phyloP scores from a whole-genome alignment of 1,140 invertebrate species.

The Euwallacea fornicatus region DNA sequence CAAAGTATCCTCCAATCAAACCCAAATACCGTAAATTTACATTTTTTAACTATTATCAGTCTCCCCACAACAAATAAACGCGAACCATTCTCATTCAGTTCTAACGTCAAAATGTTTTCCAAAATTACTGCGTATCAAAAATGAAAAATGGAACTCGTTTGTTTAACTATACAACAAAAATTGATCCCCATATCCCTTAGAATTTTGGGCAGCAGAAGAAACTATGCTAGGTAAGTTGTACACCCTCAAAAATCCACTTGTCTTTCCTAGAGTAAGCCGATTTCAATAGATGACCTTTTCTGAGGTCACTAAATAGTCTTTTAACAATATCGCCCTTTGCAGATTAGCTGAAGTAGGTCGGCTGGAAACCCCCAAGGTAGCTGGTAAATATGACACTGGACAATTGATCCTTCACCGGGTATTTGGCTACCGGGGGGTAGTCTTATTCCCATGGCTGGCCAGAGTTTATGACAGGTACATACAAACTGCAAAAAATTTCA shows the following conservation, averaged over 20 bases:
- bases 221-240: constrained; percentile 37
- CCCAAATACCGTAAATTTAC: too few relatives aligned
- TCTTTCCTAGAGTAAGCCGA: background rate
- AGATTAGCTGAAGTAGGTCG: constrained; percentile 80
- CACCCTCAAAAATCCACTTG: background rate
- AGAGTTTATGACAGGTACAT: constrained; percentile 77
- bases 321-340: constrained; percentile 6
- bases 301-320: background rate
- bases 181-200: constrained; percentile 38
- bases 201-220: constrained; percentile 31
- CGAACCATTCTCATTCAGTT: too few relatives aligned
- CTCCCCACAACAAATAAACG: too few relatives aligned
- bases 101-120: constrained; percentile 3
- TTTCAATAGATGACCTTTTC: background rate
- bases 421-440: constrained; percentile 94
- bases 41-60: too few relatives aligned
- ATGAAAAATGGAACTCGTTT: constrained; percentile 44
- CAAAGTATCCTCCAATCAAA: too few relatives aligned
- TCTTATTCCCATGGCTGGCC: constrained; percentile 94
- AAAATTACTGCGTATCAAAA: constrained; percentile 39
- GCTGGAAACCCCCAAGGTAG: constrained; percentile 78
- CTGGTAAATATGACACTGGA: constrained; percentile 92
- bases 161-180: constrained; percentile 32
- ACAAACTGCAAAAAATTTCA: background rate
- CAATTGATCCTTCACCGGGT: constrained; percentile 93